Evolutionary conservation across 2,797 vertebrate genomes (phyloP), one percentile per base, ranked within the genome.

Genomic region (Urocyon cinereoargenteus): DNA sequence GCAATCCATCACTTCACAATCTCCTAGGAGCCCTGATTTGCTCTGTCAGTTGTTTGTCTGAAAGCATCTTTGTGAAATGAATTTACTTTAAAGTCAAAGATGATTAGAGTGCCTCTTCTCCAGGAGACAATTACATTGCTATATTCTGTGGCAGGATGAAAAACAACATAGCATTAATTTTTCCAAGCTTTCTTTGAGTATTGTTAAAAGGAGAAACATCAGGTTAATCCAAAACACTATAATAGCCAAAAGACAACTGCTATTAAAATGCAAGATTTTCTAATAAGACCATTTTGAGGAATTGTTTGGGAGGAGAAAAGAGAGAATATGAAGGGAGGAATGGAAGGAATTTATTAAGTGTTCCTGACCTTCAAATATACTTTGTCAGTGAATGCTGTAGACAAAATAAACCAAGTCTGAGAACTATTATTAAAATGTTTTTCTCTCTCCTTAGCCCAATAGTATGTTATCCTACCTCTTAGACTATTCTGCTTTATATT

Each of bases 11-110:
- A 95, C 62, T 97, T 93, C 61, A 40, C 51, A 97, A 0, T 96
- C 91, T 96, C 91, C 70, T 96, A 93, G 75, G 86, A 97, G 55
- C 70, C 31, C 66, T 64, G 45, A 86, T 96, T 96, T 97, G 36
- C 84, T 95, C 83, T 97, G 92, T 94, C 88, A 94, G 1, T 96
- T 87, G 51, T 94, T 96, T 96, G 88, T 97, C 91, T 97, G 16
- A 40, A 88, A 95, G 70, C 49, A 91, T 96, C 95, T 96, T 96
- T 70, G 79, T 94, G 45, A 97, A 95, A 93, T 93, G 79, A 96
- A 97, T 96, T 96, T 97, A 90, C 88, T 95, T 97, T 97, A 93
- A 97, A 96, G 92, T 90, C 98, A 91, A 96, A 96, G 82, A 93
- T 85, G 92, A 96, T 97, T 98, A 93, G 79, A 97, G 84, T 98